Percentiles rank a stretch among this genome's conserved stretches.
phyloP scores from a whole-genome alignment of 2,113 vertebrate species.

The pig (Sus scrofa) region T2T-Sscrofa CM000818.6:93923501-93924000 shows the following conservation, averaged over 20 bases:
- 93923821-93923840: not conserved
- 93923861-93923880: not conserved
- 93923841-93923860: rapidly evolving
- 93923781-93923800: not conserved
- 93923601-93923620: not conserved
- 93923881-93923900: rapidly evolving
- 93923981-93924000: not conserved
- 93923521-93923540: not conserved
- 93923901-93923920: not conserved
- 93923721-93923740: not conserved
- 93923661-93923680: not conserved
- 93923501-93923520: not conserved
- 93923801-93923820: too few species aligned
- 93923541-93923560: not conserved
- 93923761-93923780: not conserved
- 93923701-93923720: not conserved
- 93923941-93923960: not conserved
- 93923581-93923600: not conserved
- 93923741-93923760: not conserved
- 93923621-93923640: not conserved
- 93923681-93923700: not conserved
- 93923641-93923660: not conserved
- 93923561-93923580: not conserved
- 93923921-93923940: rapidly evolving
- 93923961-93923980: too few species aligned